Percentiles rank a stretch among this genome's conserved stretches.
phyloP scores from a whole-genome alignment of 2,797 vertebrate species.

The Lemur catta region DNA sequence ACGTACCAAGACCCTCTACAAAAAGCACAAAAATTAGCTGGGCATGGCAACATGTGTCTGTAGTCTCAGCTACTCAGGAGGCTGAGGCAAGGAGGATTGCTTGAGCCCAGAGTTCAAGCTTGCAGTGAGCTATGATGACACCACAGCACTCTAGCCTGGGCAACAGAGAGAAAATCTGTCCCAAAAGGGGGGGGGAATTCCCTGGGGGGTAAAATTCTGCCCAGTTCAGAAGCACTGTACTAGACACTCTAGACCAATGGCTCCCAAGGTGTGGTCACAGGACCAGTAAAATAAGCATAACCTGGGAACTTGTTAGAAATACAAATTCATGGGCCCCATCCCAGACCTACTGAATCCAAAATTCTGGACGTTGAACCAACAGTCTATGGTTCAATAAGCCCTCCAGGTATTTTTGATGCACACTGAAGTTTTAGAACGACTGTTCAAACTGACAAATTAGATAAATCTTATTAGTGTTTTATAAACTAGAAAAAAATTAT shows the following conservation, averaged over 20 bases:
- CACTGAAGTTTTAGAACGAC: not conserved
- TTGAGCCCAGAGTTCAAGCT: too few relatives aligned
- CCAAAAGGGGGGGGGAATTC: too few relatives aligned
- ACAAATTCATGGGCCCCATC: not conserved
- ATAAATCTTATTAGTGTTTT: not conserved
- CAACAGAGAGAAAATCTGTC: too few relatives aligned
- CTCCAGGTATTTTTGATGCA: not conserved
- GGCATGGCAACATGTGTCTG: too few relatives aligned
- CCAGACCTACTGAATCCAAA: not conserved
- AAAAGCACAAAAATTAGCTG: too few relatives aligned
- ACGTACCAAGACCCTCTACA: too few relatives aligned
- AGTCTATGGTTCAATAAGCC: not conserved
- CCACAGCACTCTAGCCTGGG: too few relatives aligned
- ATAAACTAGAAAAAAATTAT: not conserved
- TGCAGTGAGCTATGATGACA: too few relatives aligned
- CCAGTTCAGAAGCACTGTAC: not conserved
- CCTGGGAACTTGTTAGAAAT: not conserved
- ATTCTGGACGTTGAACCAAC: not conserved
- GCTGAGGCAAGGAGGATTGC: too few relatives aligned
- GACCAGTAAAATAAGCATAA: not conserved
- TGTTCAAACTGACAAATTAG: not conserved
- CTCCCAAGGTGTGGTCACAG: not conserved
- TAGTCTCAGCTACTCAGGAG: too few relatives aligned
- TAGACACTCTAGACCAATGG: not conserved
- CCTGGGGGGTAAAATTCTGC: too few relatives aligned